Evolutionary conservation across 2,113 vertebrate species (phyloP).

Genomic region (Callospermophilus lateralis): DNA sequence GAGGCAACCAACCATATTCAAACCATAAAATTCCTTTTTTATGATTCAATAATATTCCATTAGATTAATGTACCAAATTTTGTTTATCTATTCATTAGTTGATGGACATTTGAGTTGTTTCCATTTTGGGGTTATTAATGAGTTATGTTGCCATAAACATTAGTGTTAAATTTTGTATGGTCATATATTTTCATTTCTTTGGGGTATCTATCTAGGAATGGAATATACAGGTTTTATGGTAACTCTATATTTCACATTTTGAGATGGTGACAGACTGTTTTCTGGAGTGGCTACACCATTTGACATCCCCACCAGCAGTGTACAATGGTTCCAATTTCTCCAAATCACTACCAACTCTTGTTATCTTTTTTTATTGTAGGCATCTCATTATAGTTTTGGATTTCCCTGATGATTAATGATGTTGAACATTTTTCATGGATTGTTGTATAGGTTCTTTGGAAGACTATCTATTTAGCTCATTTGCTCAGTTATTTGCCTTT

Average conservation of each 20-base stretch:
- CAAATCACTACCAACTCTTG: too few species aligned
- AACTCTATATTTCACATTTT: neutral
- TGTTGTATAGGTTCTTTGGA: too few species aligned
- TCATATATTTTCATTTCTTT: neutral
- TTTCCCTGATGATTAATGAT: too few species aligned
- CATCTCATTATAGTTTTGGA: too few species aligned
- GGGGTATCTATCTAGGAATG: neutral
- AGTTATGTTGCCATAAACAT: neutral
- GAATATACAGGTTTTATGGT: neutral
- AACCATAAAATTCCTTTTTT: neutral
- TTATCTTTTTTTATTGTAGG: too few species aligned
- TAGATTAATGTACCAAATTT: neutral
- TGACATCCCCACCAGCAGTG: neutral
- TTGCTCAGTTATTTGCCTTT: too few species aligned
- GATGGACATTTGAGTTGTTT: neutral
- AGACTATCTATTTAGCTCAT: too few species aligned
- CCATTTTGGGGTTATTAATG: neutral
- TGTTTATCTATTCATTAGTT: neutral
- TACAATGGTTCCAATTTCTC: neutral
- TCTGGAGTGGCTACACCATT: neutral
- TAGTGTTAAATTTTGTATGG: neutral
- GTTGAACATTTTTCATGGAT: too few species aligned
- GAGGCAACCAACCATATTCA: neutral
- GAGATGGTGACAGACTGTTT: neutral
- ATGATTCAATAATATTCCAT: neutral